phyloP scores from a whole-genome alignment of 1,140 invertebrate species.

The Microplitis mediator region DNA sequence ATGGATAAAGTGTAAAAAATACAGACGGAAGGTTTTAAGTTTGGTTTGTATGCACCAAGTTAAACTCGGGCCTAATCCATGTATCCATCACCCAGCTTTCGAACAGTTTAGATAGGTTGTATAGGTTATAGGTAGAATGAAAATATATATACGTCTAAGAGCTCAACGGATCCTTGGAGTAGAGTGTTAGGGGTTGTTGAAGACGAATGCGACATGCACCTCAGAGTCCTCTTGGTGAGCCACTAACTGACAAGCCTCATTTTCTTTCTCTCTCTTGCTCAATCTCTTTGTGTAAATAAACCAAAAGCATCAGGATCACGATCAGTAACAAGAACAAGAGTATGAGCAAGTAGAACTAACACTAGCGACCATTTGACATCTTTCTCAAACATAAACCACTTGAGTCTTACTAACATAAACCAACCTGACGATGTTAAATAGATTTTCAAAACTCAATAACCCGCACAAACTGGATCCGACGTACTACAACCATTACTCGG shows the following conservation, averaged over 20 bases:
- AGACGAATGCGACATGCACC: constrained; percentile 52
- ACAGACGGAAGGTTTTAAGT: background rate
- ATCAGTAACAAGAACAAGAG: no score
- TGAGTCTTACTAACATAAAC: constrained; percentile 23
- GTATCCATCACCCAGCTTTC: constrained; percentile 51
- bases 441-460: constrained; percentile 51
- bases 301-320: background rate
- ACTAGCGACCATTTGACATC: background rate
- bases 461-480: constrained; percentile 32
- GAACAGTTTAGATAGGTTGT: background rate
- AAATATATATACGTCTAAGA: background rate
- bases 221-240: constrained; percentile 39
- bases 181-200: constrained; percentile 33
- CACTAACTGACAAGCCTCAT: constrained; percentile 52
- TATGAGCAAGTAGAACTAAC: no score
- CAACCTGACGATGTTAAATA: constrained; percentile 49
- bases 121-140: no score
- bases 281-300: no score
- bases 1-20: background rate
- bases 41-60: constrained; percentile 51
- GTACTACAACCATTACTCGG: background rate
- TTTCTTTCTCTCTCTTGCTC: background rate
- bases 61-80: constrained; percentile 43
- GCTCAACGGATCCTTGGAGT: constrained; percentile 24
- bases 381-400: constrained; percentile 25